Evolutionary conservation across 2,113 vertebrate species (phyloP).

Genomic region (Origma solitaria): DNA sequence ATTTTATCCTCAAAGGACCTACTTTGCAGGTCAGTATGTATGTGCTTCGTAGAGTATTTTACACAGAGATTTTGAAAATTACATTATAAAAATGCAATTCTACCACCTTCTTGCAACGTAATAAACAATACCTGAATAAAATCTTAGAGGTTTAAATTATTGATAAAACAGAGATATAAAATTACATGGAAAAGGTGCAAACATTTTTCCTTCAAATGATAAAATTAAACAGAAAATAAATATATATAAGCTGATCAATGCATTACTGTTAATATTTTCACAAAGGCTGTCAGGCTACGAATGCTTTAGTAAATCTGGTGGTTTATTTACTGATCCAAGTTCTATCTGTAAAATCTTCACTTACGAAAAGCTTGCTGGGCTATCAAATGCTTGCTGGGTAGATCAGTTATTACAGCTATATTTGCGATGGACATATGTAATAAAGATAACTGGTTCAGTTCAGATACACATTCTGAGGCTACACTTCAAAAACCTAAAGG

Average conservation of each 20-base stretch:
- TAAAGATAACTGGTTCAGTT: conserved; percentile 22
- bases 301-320: conserved; percentile 38
- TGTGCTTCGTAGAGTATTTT: neutral
- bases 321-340: conserved; percentile 44
- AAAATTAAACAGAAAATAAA: conserved; percentile 40
- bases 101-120: neutral
- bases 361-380: neutral
- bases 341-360: conserved; percentile 44
- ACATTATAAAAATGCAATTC: neutral
- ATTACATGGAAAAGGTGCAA: neutral
- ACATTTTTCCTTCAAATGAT: neutral
- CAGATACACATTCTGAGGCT: neutral
- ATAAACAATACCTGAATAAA: neutral
- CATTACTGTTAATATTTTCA: conserved; percentile 21
- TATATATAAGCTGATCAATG: conserved; percentile 1
- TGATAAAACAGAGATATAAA: neutral
- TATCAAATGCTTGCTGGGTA: conserved; percentile 14
- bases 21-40: neutral
- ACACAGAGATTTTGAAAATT: neutral
- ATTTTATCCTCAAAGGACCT: neutral
- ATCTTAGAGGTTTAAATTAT: conserved; percentile 17
- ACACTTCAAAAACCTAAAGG: neutral
- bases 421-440: conserved; percentile 16
- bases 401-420: neutral
- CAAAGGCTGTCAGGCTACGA: neutral